A percentile compares a stretch with the other conserved stretches of the same genome.
Conservation (phyloP, 1,140 invertebrate genomes). For the Drosophila lowei region DNA sequence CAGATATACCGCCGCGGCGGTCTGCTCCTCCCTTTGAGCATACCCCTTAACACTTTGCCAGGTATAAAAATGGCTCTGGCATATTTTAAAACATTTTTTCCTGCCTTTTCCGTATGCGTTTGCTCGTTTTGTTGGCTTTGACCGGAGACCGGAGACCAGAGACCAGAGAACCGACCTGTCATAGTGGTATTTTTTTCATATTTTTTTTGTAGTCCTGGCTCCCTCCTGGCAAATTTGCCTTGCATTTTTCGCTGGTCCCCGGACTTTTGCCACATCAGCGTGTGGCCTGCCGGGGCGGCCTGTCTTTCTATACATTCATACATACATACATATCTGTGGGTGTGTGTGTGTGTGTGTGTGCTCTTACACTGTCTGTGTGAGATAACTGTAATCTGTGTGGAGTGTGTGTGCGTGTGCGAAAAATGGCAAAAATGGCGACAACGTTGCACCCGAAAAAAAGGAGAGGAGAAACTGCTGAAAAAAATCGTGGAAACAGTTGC, state of each 20-base stretch:
- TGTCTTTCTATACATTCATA: slow-evolving; percentile 2
- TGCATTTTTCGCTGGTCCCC: slow-evolving; percentile 35
- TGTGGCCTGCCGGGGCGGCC: slow-evolving; percentile 16
- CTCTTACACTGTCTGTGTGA: slow-evolving; percentile 19
- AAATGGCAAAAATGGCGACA: slow-evolving; percentile 46
- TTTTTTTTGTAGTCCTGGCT: not conserved
- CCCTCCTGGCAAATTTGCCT: slow-evolving; percentile 59
- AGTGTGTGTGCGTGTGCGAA: slow-evolving; percentile 26
- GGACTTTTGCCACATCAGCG: slow-evolving; percentile 67
- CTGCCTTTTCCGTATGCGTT: slow-evolving; percentile 21
- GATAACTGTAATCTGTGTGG: slow-evolving; percentile 58
- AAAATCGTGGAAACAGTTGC: slow-evolving; percentile 33
- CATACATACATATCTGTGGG: no score
- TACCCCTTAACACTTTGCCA: slow-evolving; percentile 29
- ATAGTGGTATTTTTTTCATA: slow-evolving; percentile 56
- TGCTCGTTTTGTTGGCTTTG: slow-evolving; percentile 46
- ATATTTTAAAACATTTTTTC: slow-evolving; percentile 62
- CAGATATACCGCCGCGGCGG: no score
- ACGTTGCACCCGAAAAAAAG: slow-evolving; percentile 32
- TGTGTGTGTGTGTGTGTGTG: slow-evolving; percentile 18
- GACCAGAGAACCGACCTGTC: slow-evolving; percentile 46
- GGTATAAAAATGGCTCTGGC: slow-evolving; percentile 55
- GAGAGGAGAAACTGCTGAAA: slow-evolving; percentile 10
- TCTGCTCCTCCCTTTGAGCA: slow-evolving; percentile 4
- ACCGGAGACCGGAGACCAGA: slow-evolving; percentile 25